Base-by-base conservation (phyloP, 2,113 vertebrate species). In the Ploceus nigricollis region DNA sequence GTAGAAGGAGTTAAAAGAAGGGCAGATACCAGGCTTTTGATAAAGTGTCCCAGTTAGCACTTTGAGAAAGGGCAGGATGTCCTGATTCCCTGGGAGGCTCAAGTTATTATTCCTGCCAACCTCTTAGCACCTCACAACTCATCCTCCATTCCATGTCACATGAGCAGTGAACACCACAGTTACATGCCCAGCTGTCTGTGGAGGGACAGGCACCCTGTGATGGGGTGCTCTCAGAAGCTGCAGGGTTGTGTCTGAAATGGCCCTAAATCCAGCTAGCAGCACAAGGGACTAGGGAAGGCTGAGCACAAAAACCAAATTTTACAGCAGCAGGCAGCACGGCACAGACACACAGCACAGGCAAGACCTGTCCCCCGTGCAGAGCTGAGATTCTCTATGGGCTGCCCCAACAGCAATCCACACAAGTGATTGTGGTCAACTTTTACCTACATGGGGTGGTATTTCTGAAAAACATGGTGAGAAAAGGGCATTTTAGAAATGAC, bases 31-130 rank as follows among this genome's bases (percentile, higher is more conserved):
- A 6, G 28, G 37, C 33, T 94, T 87, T 68, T 89, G 84, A 93
- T 82, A 78, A 93, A 78, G 33, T 47, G 75, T 79, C 87, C 93
- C 68, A 84, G 81, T 79, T 8, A 61, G 77, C n/a, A 53, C 44
- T 82, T 0, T 27, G 81, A 76, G 66, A 73, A 89, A 94, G 81
- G 65, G 48, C 73, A 82, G 83, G 53, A 89, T 78, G 82, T 56
- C 91, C 89, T 58, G 42, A 70, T 85, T 77, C 65, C 61, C 23
- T 20, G 4, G 37, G 70, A 93, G 73, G 70, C 89, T 82, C 65
- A 79, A 93, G 73, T 87, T 90, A 91, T 93, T 94, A 91, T 69
- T 63, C 71, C 77, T 90, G 70, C 84, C 85, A 84, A 72, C 53
- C 40, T 78, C 81, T 91, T 69, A 65, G 89, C 89, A 87, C 13